These are phyloP conservation scores for Sycobia sp. DNA, from an alignment of 1,140 invertebrate genomes.

Conservation along the genomic window DNA sequence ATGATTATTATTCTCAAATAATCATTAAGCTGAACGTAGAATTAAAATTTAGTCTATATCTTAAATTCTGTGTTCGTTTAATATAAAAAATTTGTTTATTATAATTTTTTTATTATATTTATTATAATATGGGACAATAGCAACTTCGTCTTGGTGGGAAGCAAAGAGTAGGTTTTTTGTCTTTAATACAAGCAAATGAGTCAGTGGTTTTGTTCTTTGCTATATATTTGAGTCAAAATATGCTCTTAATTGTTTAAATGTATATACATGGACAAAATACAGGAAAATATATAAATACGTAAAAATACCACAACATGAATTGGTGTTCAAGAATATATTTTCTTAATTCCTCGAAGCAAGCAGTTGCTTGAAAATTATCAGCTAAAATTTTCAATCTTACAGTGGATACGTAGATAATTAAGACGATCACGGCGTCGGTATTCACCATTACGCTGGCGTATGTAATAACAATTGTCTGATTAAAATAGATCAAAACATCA, in stretches of 20 bases:
- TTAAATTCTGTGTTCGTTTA: no score
- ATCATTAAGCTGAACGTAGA: no score
- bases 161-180: no score
- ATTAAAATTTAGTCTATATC: no score
- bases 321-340: neutral
- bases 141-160: no score
- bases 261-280: neutral
- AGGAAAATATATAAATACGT: neutral
- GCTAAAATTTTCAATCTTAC: neutral
- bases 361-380: neutral
- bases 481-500: neutral
- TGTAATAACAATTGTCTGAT: conserved; percentile 4
- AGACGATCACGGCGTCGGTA: neutral
- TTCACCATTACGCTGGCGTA: neutral
- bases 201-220: no score
- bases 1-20: no score
- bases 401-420: neutral
- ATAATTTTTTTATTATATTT: no score
- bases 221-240: no score
- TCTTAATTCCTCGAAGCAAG: neutral
- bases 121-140: no score
- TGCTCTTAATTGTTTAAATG: neutral
- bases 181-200: no score
- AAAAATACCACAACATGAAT: neutral
- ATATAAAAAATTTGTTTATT: no score